A percentile compares a stretch with the other conserved stretches of the same genome.
phyloP scores from a whole-genome alignment of 2,113 vertebrate genomes.

The Willisornis vidua region DNA sequence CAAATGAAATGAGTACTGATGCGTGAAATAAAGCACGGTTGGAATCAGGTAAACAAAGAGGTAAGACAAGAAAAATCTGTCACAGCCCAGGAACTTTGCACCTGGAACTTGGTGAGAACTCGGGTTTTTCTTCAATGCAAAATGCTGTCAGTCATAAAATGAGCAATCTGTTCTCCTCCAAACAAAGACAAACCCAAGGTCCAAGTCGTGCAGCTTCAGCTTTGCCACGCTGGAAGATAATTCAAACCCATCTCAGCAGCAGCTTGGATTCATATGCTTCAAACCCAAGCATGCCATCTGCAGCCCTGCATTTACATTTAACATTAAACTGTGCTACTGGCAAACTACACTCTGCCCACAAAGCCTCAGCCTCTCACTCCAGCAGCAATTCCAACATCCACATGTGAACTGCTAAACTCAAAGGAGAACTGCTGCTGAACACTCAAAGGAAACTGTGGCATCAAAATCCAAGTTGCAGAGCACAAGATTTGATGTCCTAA shows the following conservation, averaged over 20 bases:
- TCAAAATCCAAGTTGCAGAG: neutral
- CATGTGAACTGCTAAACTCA: neutral
- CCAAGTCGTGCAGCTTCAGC: neutral
- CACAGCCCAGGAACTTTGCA: neutral
- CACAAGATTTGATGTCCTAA: neutral
- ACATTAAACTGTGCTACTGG: neutral
- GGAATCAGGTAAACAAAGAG: neutral
- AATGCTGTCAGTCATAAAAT: neutral
- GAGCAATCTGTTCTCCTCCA: neutral
- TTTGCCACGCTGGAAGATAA: neutral
- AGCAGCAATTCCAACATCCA: neutral
- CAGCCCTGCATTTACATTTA: conserved; percentile 7
- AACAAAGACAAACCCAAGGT: conserved; percentile 1
- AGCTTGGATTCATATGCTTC: neutral
- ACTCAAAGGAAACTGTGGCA: rapidly evolving
- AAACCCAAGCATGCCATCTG: conserved; percentile 31
- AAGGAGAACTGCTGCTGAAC: neutral
- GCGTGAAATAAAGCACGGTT: neutral
- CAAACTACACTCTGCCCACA: neutral
- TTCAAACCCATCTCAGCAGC: neutral
- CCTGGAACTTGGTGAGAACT: neutral
- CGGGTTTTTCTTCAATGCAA: neutral
- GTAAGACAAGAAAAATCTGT: neutral
- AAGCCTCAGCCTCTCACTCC: neutral
- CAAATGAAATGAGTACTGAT: neutral